phyloP scores from a whole-genome alignment of 2,113 vertebrate genomes.

The Rhinoderma darwinii region DNA sequence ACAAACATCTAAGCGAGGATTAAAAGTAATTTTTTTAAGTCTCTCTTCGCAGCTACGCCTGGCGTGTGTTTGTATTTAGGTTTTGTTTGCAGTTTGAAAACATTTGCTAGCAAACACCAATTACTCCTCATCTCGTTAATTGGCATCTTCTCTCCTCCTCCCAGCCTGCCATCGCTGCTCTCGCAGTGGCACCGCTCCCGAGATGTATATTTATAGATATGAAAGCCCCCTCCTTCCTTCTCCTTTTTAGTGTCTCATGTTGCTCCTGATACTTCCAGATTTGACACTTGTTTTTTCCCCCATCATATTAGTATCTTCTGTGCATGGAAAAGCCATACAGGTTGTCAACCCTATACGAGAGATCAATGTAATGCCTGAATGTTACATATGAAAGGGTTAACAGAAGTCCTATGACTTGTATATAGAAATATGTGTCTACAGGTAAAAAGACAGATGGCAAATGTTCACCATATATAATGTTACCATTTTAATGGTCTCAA shows the following conservation, averaged over 20 bases:
- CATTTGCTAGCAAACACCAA: slow-evolving; percentile 60
- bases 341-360: neutral
- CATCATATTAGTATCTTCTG: neutral
- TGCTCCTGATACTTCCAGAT: slow-evolving; percentile 6
- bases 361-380: neutral
- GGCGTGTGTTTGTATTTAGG: slow-evolving; percentile 53
- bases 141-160: slow-evolving; percentile 56
- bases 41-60: slow-evolving; percentile 12
- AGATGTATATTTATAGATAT: slow-evolving; percentile 54
- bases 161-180: slow-evolving; percentile 51
- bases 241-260: slow-evolving; percentile 22
- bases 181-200: slow-evolving; percentile 25
- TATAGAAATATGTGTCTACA: neutral
- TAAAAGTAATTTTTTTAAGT: neutral
- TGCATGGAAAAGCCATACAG: neutral
- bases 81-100: slow-evolving; percentile 59
- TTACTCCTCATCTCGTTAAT: slow-evolving; percentile 60
- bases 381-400: neutral
- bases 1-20: slow-evolving; percentile 25
- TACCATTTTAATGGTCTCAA: neutral
- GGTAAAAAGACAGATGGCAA: neutral
- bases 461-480: neutral
- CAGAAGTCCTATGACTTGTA: neutral
- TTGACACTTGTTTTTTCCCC: slow-evolving; percentile 25
- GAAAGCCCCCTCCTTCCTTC: slow-evolving; percentile 36